phyloP scores from a whole-genome alignment of 2,113 vertebrate genomes.

The Paedocypris sp. region DNA sequence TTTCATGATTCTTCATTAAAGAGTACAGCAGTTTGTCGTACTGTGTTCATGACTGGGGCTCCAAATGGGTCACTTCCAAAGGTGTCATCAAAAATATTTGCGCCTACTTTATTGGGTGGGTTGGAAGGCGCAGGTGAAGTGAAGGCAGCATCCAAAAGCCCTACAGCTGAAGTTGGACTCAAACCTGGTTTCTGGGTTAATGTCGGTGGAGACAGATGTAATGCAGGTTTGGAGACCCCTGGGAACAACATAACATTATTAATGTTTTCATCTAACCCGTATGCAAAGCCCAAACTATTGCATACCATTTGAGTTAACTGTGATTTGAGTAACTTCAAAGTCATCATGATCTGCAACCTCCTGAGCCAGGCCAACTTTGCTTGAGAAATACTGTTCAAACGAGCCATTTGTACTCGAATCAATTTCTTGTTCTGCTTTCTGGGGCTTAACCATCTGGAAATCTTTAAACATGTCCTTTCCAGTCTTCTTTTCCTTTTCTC shows the following conservation, averaged over 20 bases:
- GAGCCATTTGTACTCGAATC: conserved; percentile 45
- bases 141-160: conserved; percentile 46
- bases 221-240: conserved; percentile 60
- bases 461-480: conserved; percentile 95
- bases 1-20: too few species aligned
- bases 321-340: conserved; percentile 63
- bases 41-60: conserved; percentile 41
- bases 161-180: neutral
- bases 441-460: conserved; percentile 79
- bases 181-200: conserved; percentile 25
- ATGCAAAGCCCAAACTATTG: neutral
- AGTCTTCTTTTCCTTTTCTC: conserved; percentile 77
- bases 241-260: neutral
- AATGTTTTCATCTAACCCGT: too few species aligned
- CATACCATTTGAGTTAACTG: conserved; percentile 54
- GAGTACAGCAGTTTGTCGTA: too few species aligned
- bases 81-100: conserved; percentile 64
- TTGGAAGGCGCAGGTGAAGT: conserved; percentile 30
- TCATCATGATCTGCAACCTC: conserved; percentile 61
- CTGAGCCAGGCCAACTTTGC: conserved; percentile 65
- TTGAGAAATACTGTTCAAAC: conserved; percentile 68
- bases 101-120: conserved; percentile 22
- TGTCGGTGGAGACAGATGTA: conserved; percentile 38
- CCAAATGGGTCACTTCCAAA: conserved; percentile 62
- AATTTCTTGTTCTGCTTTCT: conserved; percentile 64